Conservation (phyloP, 1,140 invertebrate species). For the Saccostrea glomerata region DNA sequence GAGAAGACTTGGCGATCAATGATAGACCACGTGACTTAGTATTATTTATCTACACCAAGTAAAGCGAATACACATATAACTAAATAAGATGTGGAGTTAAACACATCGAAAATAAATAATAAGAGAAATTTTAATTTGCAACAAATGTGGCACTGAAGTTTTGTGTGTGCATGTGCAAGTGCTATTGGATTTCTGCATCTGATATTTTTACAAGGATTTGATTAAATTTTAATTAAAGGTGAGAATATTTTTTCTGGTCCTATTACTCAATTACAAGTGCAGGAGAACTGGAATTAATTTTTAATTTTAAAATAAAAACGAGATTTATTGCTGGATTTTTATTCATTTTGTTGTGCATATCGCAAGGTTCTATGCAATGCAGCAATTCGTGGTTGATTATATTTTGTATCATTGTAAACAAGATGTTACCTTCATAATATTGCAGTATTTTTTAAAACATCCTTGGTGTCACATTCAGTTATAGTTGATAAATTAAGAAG, state of each 20-base stretch:
- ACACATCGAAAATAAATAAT: background rate
- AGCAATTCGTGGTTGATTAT: background rate
- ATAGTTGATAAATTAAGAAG: background rate
- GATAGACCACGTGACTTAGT: constrained; percentile 23
- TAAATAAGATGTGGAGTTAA: constrained; percentile 29
- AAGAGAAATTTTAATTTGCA: background rate
- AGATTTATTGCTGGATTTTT: background rate
- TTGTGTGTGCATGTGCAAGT: background rate
- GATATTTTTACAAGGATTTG: background rate
- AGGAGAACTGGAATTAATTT: background rate
- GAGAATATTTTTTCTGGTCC: background rate
- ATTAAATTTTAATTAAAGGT: constrained; percentile 22
- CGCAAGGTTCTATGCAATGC: background rate
- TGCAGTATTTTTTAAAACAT: constrained; percentile 5
- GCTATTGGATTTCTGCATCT: background rate
- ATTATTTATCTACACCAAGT: constrained; percentile 22
- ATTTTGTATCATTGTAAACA: constrained; percentile 6
- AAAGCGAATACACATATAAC: constrained; percentile 23
- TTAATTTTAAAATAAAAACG: background rate
- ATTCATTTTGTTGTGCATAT: background rate
- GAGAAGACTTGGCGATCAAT: background rate
- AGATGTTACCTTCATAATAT: constrained; percentile 16
- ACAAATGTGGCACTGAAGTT: background rate
- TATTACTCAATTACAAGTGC: background rate
- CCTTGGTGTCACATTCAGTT: background rate